Percentiles rank a stretch among this genome's conserved stretches.
Evolutionary conservation across 2,888 invertebrate genomes (phyloP).

Genomic region (Chydorus sphaericus): DNA sequence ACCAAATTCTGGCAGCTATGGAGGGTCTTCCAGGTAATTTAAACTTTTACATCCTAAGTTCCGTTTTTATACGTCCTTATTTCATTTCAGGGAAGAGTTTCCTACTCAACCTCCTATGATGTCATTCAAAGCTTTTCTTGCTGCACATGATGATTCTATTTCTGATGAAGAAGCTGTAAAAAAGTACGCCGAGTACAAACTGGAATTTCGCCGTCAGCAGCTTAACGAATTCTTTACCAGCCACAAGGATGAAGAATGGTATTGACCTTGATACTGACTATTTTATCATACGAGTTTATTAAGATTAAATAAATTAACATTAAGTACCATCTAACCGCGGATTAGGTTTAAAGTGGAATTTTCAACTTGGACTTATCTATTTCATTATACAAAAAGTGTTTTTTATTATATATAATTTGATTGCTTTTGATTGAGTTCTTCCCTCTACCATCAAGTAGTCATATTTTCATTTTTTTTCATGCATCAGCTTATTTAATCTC

Average conservation of each 20-base stretch:
- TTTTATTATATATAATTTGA: no score
- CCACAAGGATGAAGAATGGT: conserved; percentile 99
- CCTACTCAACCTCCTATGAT: conserved; percentile 88
- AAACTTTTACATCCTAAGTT: background rate
- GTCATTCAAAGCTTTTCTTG: conserved; percentile 90
- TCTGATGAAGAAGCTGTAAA: conserved; percentile 91
- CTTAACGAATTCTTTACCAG: conserved; percentile 96
- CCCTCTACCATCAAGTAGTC: no score
- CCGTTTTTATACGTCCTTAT: background rate
- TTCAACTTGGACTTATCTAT: no score
- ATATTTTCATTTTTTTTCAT: no score
- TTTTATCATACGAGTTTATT: no score
- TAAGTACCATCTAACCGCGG: no score
- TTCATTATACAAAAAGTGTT: no score
- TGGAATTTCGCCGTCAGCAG: conserved; percentile 90
- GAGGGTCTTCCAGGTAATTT: background rate
- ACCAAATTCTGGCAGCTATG: background rate
- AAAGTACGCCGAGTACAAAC: conserved; percentile 96
- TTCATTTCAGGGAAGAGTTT: conserved; percentile 23
- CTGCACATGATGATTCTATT: conserved; percentile 92
- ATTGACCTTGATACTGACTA: conserved; percentile 21
- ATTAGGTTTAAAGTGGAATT: no score
- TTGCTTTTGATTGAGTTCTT: no score
- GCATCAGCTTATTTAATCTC: background rate
- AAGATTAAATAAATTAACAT: no score